Base-by-base conservation (phyloP, 2,113 vertebrate species). In the Mola mola region DNA sequence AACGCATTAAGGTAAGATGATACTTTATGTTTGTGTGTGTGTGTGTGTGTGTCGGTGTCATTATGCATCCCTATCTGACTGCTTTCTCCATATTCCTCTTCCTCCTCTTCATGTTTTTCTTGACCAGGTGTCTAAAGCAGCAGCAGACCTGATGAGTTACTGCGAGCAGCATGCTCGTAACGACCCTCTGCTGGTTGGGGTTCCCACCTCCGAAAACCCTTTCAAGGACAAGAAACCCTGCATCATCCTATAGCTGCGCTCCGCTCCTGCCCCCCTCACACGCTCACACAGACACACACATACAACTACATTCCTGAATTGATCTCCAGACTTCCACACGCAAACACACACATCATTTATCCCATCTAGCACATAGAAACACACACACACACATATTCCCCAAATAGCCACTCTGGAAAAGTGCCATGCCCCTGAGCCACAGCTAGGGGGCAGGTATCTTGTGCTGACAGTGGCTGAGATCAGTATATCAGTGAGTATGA, bases 141-240 rank as follows among this genome's bases (percentile, higher is more conserved):
- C 95, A 0, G 94, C 94, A 0, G 96, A 98, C 63, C 94, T 98
- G 44, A 96, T 98, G 96, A 96, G 89, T 76, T 98, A 96, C 92
- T 98, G 96, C 6, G 96, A 98, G 92, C 95, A 98, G 50, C 94
- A 98, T 38, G 95, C 96, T 78, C 86, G 95, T 75, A 94, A 50
- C 1, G 96, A 98, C 83, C 95, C 96, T 0, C 88, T 98, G 83
- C 94, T 98, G 90, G 96, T 98, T 1, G 96, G 96, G 12, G 92
- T 98, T 1, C 96, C 96, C 0, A 95, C 96, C 20, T 98, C 96
- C 0, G 96, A 98, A 87, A 98, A 98, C 67, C 96, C 96, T 31
- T 98, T 98, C 79, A 98, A 98, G 90, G 96, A 98, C 93, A 98
- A 98, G 93, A 98, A 98, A 26, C 96, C 96, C 4, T 98, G 96